phyloP scores from a whole-genome alignment of 2,113 vertebrate species.

The Hystrix cristata region DNA sequence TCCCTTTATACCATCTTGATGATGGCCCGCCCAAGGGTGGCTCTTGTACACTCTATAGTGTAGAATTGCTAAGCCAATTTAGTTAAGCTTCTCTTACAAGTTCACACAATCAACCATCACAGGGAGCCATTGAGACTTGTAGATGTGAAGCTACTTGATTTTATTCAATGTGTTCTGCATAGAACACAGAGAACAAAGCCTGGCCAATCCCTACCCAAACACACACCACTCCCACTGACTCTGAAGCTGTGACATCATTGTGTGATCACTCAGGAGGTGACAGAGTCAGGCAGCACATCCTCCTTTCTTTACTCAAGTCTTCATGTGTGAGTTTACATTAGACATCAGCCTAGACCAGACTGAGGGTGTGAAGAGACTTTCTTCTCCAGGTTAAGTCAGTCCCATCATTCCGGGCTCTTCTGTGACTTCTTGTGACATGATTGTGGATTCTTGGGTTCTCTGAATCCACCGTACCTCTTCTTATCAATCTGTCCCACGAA shows the following conservation, averaged over 20 bases:
- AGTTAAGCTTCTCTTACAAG: too few species aligned
- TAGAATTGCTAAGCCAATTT: too few species aligned
- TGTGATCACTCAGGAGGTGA: background rate
- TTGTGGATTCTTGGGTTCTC: background rate
- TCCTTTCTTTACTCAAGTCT: background rate
- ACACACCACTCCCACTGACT: background rate
- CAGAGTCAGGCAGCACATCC: background rate
- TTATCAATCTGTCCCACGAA: background rate
- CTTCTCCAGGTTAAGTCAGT: background rate
- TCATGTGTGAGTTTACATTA: conserved; percentile 17
- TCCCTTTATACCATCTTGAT: too few species aligned
- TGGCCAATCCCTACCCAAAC: conserved; percentile 31
- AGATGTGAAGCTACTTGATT: background rate
- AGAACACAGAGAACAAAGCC: background rate
- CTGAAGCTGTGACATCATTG: conserved; percentile 64
- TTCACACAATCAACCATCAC: too few species aligned
- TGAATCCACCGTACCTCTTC: background rate
- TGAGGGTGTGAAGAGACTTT: background rate
- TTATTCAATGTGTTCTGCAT: background rate
- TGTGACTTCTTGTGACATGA: background rate
- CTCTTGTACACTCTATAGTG: too few species aligned
- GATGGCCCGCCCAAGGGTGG: too few species aligned
- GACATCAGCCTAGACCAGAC: background rate
- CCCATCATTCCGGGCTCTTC: background rate
- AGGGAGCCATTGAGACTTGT: background rate